Evolutionary conservation across 1,140 invertebrate genomes (phyloP), one percentile per base, ranked within the genome.

Genomic region (Drosophila dunni): DNA sequence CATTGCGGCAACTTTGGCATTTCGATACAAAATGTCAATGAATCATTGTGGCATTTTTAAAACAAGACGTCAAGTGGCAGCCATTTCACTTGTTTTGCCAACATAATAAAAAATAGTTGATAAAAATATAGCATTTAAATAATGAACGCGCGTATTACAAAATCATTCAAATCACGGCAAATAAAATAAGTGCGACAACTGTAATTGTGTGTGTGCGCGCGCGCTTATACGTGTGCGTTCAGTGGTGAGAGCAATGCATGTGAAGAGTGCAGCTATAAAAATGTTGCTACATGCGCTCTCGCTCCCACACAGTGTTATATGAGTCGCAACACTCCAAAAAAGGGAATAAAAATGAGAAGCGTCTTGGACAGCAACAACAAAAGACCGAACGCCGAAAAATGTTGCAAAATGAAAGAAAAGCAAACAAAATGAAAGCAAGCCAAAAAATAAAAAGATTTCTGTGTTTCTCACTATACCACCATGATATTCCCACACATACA

Each of bases 161-260:
- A 88, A 88, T 89, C 84, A 88, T 88, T 83, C 72, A 89, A 88
- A 88, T 89, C 83, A 83, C 84, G 72, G 79, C 81, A 83, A 89
- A 89, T 69, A 77, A 86, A 78, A 86, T 77, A 84, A 88, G 84
- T 88, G 84, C 84, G 84, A 80, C 68, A 78, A 81, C 63, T 79
- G 72, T 72, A 42, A 56, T 53, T 65, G 60, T 76, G 58, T 79
- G 56, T 17, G 60, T 63, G 56, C 56, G 44, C 66, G 77, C 53
- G 74, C 56, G 40, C 62, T 66, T 74, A 66, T 74, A 62, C 68
- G 66, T 75, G 57, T 63, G 60, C 77, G 58, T 67, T 78, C 57
- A 84, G 78, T 58, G 68, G 80, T 66, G 69, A 78, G 71, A 75
- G 58, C 79, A 76, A 48, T 86, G 82, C 82, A 76, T 82, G 65